These are phyloP conservation scores for Micronycteris hirsuta DNA, from an alignment of 2,113 vertebrate genomes.

Conservation along the genomic window DNA sequence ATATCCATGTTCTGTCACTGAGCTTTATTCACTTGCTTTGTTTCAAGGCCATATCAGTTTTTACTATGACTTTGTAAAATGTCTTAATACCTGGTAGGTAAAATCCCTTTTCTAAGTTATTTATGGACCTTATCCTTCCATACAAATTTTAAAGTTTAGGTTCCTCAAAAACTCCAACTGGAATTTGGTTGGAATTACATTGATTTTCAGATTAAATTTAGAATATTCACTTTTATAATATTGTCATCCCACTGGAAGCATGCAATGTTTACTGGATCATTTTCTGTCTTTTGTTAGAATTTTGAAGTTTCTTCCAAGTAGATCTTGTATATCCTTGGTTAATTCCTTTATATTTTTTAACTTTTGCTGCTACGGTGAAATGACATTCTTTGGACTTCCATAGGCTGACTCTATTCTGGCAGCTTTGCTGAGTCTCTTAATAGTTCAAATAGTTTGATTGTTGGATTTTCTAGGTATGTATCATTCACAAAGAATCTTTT, in stretches of 20 bases:
- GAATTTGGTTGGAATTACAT: not conserved
- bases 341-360: not conserved
- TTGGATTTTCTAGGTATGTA: not conserved
- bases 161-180: not conserved
- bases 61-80: not conserved
- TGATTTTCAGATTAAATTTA: not conserved
- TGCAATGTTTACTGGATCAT: not conserved
- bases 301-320: not conserved
- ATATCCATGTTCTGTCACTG: not conserved
- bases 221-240: not conserved
- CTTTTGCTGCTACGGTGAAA: not conserved
- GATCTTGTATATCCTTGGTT: not conserved
- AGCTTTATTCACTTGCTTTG: not conserved
- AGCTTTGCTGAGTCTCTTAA: not conserved
- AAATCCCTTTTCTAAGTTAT: not conserved
- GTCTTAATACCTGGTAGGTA: not conserved
- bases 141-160: not conserved
- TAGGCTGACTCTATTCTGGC: not conserved
- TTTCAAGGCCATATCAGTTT: not conserved
- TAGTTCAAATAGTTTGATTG: not conserved
- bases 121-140: not conserved
- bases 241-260: not conserved
- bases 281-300: not conserved
- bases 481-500: not conserved
- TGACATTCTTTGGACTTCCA: not conserved